Evolutionary conservation across 1,140 invertebrate genomes (phyloP), one percentile per base, ranked within the genome.

Genomic region (Heliothis virescens): DNA sequence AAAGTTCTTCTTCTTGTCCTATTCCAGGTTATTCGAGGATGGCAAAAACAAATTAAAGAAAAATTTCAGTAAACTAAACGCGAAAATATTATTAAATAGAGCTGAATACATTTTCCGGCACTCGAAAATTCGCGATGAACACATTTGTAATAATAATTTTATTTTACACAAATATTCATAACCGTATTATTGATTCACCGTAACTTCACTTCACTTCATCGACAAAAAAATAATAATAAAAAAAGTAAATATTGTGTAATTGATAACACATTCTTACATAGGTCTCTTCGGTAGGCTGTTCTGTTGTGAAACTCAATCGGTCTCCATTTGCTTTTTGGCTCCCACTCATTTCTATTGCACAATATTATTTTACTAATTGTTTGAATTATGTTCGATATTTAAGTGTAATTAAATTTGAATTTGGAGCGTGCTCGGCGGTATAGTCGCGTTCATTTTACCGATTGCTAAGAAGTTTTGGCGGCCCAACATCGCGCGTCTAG

Each of bases 371-470:
- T 16, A 47, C 2, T 47, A 41, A 73, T 47, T 57, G 29, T 41
- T 47, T 18, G 18, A 57, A 21, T 59, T 12, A 47, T 3, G 47
- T 50, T 29, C 21, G 59, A 29, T 62, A 15, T 26, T 26, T 26
- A 26, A 26, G 15, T 15, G 26, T 29, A 29, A 13, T 48, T 74
- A 59, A 34, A 48, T 60, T 59, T 59, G 26, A 10, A 74, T 29
- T 57, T 34, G 69, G 72, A 74, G 41, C 41, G 57, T n/a, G 16
- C 2, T 48, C 29, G 16, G 15, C 52, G 29, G 52, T 74, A 60
- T 74, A 21, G 16, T 47, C 72, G 72, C 72, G 72, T 50, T 60
- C 72, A 74, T 74, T 74, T 74, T 74, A 74, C 72, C 57, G 72
- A 74, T 74, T 48, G 72, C 72, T 74, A 60, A 12, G 55, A 50